Base-by-base conservation (phyloP, 2,888 invertebrate genomes). In the Nemotelus pantherinus region DNA sequence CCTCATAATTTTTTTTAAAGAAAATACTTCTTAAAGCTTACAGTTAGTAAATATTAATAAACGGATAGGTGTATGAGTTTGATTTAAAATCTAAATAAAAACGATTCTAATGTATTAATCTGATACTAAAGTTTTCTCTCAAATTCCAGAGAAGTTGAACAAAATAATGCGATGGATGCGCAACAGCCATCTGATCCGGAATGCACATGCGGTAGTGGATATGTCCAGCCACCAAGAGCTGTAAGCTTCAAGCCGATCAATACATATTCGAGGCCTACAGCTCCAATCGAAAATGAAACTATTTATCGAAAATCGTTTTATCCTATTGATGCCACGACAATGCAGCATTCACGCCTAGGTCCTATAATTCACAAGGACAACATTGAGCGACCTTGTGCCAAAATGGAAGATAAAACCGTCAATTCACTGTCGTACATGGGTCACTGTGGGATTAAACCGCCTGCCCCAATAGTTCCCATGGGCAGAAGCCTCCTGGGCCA, bases 281-380 rank as follows among this genome's bases (percentile, higher is more conserved):
- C 89, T 0, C 90, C 89, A 0, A 88, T 92, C 82, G 91, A 91
- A 78, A 86, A 84, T 0, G 88, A 90, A 80, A 93, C 93, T 7
- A 48, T 74, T 10, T 74, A 74, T 63, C 47, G 48, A 2, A 74
- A 39, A 47, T 74, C 74, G 3, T 74, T 39, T 41, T 74, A 63
- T 63, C 74, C 74, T 4, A 63, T 74, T 50, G 74, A 74, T 63
- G 63, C 50, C 3, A 63, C 63, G 39, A 63, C 63, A 9, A 47
- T 63, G 60, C 74, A 74, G 48, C 45, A 74, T 10, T 47, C 63
- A 3, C 84, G 3, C 81, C 84, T 78, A 0, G 74, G 72, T 41
- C 71, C 65, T 2, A 77, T 80, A 6, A 83, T 84, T 2, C 88
- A 89, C 0, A 79, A 80, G 5, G 88, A 89, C 0, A 86, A 89